Evolutionary conservation across 2,797 vertebrate species (phyloP).

Genomic region (Acridotheres tristis): DNA sequence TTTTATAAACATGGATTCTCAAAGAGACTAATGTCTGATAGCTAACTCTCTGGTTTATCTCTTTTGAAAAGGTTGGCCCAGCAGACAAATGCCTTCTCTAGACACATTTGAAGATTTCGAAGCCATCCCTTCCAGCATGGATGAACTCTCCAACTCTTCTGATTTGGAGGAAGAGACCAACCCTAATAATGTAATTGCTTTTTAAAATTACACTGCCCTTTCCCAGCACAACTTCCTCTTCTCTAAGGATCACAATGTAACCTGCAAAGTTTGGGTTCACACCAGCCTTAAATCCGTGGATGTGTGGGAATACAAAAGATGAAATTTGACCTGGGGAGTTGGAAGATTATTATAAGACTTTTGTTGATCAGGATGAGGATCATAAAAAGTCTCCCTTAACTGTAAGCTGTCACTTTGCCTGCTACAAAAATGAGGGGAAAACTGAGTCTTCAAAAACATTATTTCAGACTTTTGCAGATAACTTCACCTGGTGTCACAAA

Average conservation of each 20-base stretch:
- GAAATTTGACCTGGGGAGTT: not conserved
- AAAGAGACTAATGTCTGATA: not conserved
- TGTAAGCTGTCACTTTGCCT: not conserved
- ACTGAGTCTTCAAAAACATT: not conserved
- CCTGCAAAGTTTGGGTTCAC: not conserved
- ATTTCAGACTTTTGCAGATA: not conserved
- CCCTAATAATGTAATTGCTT: slow-evolving; percentile 80
- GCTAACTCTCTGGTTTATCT: not conserved
- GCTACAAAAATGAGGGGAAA: not conserved
- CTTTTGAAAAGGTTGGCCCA: slow-evolving; percentile 81
- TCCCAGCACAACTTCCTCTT: not conserved
- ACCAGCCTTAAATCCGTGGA: not conserved
- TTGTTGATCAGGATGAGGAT: not conserved
- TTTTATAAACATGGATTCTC: not conserved
- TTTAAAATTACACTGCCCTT: not conserved
- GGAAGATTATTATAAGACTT: not conserved
- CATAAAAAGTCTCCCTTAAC: not conserved
- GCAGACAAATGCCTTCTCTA: slow-evolving; percentile 82
- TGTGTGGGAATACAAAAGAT: not conserved
- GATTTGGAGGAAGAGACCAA: slow-evolving; percentile 85
- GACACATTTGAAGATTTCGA: slow-evolving; percentile 86
- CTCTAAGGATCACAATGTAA: not conserved
- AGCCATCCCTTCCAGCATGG: slow-evolving; percentile 88
- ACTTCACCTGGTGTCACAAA: not conserved
- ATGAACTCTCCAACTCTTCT: slow-evolving; percentile 91